phyloP scores from a whole-genome alignment of 2,113 vertebrate genomes.

The Gallinago media region DNA sequence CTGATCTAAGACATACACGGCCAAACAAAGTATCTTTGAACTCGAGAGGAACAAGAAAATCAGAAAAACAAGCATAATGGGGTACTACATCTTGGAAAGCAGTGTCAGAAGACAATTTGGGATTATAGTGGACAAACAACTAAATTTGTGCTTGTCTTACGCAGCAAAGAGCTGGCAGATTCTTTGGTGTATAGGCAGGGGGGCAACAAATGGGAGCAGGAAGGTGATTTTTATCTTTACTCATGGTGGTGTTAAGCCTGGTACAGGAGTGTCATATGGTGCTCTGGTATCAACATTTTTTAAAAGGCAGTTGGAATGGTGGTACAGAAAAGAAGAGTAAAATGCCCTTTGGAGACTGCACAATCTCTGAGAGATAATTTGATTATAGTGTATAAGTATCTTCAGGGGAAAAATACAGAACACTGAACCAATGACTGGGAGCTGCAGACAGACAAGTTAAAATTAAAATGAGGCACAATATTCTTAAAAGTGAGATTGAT shows the following conservation, averaged over 20 bases:
- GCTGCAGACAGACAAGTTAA: slow-evolving; percentile 40
- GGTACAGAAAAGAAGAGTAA: neutral
- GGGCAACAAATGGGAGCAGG: neutral
- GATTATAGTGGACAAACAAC: neutral
- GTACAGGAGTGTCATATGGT: neutral
- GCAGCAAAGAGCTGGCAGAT: neutral
- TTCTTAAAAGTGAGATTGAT: slow-evolving; percentile 63
- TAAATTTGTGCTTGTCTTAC: neutral
- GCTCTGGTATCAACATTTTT: neutral
- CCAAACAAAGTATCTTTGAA: neutral
- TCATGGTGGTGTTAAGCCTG: neutral
- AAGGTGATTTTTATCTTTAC: slow-evolving; percentile 20
- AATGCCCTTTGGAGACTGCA: slow-evolving; percentile 8
- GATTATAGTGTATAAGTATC: slow-evolving; percentile 42
- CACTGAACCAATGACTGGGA: neutral
- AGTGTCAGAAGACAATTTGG: neutral
- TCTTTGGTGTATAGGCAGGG: neutral
- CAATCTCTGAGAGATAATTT: slow-evolving; percentile 51
- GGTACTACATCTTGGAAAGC: neutral
- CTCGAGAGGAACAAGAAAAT: neutral
- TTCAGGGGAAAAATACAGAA: slow-evolving; percentile 62
- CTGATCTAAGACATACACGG: neutral
- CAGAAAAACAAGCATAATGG: neutral
- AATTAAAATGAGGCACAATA: slow-evolving; percentile 63
- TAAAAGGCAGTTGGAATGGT: neutral